Base-by-base conservation (phyloP, 2,888 invertebrate species). In the Bursaphelenchus okinawaensis region DNA sequence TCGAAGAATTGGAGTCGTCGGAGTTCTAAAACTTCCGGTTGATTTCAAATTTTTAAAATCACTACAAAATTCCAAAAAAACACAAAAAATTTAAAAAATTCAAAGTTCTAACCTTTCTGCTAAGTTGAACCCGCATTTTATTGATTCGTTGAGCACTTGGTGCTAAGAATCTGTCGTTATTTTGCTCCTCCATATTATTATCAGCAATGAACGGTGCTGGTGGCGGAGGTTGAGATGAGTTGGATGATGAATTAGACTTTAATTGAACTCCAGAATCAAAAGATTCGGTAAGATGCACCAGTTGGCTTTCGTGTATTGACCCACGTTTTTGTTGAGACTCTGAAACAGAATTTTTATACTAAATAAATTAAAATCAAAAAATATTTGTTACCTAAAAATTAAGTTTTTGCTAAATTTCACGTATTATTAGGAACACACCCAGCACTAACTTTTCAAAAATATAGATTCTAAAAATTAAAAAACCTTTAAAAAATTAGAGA, bases 121-220 rank as follows among this genome's bases (percentile, higher is more conserved):
- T 40, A 54, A 68, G 50, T 28, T 68, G 67, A 19, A 63, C 27
- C 57, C 68, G 68, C 69, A 68, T 55, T 50, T 70, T 71, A 28
- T 68, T 68, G 16, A 70, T 23, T 40, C 68, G 28, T 20, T 68
- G 68, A 26, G 60, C 60, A 29, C 51, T 51, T 24, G 60, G 60
- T 12, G 58, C 60, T 52, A 59, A 59, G 22, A 63, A 55, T 23
- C 31, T 27, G 51, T 65, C 52, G 55, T 54, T 28, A 27, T 40
- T 66, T 19, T 52, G 20, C 27, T 55, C 52, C 24, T 57, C 52
- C 55, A 64, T 26, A 23, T 28, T 57, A 16, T 27, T 52, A 9
- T 63, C 29, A 19, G 31, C 51, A 52, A 68, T 40, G 52, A 52
- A 55, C 26, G 55, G 50, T 22, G 67, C 40, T 22, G 40, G 56